Conservation (phyloP, 1,140 invertebrate genomes). For the Holcopasites calliopsidis region DNA sequence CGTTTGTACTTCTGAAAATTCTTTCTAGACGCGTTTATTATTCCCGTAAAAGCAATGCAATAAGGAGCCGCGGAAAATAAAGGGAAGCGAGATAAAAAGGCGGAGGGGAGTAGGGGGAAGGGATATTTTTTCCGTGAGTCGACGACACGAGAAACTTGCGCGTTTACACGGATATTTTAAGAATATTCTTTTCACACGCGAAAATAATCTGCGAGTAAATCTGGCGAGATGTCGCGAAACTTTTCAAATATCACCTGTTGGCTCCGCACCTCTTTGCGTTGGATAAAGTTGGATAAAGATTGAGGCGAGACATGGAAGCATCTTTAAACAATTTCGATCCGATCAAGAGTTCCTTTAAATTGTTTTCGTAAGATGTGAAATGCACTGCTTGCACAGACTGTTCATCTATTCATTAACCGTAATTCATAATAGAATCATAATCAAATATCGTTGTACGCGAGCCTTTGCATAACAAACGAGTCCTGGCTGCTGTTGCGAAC, state of each 20-base stretch:
- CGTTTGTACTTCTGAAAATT: slow-evolving; percentile 28
- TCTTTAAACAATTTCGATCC: too few species aligned
- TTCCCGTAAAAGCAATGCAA: slow-evolving; percentile 18
- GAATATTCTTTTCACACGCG: slow-evolving; percentile 8
- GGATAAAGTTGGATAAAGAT: slow-evolving; percentile 12
- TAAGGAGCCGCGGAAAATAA: not conserved
- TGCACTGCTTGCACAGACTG: too few species aligned
- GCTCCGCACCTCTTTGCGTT: not conserved
- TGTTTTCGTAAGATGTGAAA: too few species aligned
- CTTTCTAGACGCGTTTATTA: slow-evolving; percentile 12
- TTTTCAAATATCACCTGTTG: slow-evolving; percentile 47
- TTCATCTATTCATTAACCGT: too few species aligned
- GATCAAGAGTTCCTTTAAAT: too few species aligned
- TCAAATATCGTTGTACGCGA: too few species aligned
- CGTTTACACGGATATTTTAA: not conserved
- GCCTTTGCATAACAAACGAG: too few species aligned
- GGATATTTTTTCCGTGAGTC: not conserved
- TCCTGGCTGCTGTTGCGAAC: too few species aligned
- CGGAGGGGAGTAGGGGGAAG: not conserved
- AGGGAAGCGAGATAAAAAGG: not conserved
- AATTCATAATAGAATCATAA: too few species aligned
- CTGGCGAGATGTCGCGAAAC: slow-evolving; percentile 23
- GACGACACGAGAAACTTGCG: not conserved
- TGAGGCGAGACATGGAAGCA: too few species aligned
- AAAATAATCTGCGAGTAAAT: slow-evolving; percentile 43